These are phyloP conservation scores for Laterallus jamaicensis DNA, from an alignment of 2,113 vertebrate genomes.

Conservation along the genomic window DNA sequence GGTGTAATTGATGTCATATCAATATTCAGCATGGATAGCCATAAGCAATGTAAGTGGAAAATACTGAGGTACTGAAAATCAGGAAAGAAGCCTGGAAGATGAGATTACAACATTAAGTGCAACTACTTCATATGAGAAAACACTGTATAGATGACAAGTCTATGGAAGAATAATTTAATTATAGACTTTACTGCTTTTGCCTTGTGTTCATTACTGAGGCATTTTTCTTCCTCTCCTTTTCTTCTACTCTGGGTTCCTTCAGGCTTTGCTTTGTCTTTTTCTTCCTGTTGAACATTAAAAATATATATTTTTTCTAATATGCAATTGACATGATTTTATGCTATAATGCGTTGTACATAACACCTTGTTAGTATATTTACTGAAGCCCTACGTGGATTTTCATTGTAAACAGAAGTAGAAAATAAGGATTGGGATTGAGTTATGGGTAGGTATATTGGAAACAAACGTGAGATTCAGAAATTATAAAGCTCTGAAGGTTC, in stretches of 20 bases:
- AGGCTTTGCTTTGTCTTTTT: not conserved
- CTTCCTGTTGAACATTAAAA: not conserved
- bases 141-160: not conserved
- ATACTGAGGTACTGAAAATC: not conserved
- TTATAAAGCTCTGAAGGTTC: not conserved
- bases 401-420: not conserved
- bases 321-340: not conserved
- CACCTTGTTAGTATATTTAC: not conserved
- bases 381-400: not conserved
- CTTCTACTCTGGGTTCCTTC: not conserved
- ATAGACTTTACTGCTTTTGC: not conserved
- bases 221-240: not conserved
- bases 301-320: not conserved
- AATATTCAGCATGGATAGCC: not conserved
- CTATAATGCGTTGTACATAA: not conserved
- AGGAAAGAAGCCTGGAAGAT: not conserved
- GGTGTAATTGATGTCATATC: not conserved
- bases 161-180: not conserved
- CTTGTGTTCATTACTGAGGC: not conserved
- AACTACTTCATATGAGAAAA: not conserved
- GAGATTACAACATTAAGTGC: not conserved
- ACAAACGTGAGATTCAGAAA: not conserved
- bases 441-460: not conserved
- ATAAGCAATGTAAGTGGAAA: not conserved
- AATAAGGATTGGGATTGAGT: not conserved